phyloP scores from a whole-genome alignment of 2,113 vertebrate species.

The Nettapus auritus region DNA sequence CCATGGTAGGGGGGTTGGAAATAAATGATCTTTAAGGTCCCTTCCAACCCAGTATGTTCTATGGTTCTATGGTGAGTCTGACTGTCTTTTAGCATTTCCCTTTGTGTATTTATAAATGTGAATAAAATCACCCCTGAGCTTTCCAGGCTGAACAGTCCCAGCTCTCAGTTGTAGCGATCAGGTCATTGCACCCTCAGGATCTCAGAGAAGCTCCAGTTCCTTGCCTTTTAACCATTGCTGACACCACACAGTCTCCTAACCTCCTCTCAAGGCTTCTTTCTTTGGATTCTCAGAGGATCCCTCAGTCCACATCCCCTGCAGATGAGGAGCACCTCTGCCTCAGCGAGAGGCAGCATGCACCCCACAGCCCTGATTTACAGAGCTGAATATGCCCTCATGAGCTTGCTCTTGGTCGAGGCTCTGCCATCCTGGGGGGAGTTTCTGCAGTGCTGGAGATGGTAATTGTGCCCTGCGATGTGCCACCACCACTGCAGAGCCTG shows the following conservation, averaged over 20 bases:
- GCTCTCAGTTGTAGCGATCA: not conserved
- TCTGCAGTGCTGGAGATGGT: not conserved
- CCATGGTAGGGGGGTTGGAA: too few species aligned
- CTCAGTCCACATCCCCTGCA: not conserved
- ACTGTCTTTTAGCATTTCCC: not conserved
- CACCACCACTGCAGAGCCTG: not conserved
- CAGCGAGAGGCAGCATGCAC: not conserved
- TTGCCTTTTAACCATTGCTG: not conserved
- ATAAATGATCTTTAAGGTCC: too few species aligned
- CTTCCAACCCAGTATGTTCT: too few species aligned
- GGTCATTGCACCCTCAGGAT: not conserved
- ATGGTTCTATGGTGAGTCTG: not conserved
- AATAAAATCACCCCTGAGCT: not conserved
- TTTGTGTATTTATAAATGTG: not conserved
- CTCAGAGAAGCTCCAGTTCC: not conserved
- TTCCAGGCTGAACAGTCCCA: not conserved
- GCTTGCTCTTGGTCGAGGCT: accelerated
- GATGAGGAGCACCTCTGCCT: not conserved
- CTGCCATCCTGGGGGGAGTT: not conserved
- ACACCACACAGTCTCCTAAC: not conserved
- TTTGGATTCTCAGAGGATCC: not conserved
- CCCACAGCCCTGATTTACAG: not conserved
- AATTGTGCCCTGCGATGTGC: not conserved
- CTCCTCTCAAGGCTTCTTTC: not conserved
- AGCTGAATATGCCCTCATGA: not conserved